Percentiles rank a stretch among this genome's conserved stretches.
phyloP scores from a whole-genome alignment of 2,888 invertebrate species.

The Amphipoea lucens region DNA sequence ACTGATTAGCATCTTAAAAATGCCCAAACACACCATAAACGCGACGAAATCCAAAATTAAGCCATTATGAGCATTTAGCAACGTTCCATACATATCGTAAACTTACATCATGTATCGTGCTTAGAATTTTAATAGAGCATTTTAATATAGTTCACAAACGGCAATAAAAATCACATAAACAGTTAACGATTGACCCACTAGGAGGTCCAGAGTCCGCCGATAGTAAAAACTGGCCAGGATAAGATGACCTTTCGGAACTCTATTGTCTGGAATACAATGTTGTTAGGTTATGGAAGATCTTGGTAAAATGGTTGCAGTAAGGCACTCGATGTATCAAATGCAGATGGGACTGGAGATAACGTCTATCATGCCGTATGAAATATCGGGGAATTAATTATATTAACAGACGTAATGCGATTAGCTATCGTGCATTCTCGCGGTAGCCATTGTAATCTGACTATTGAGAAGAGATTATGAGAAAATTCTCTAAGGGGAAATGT shows the following conservation, averaged over 20 bases:
- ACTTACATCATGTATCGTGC: slow-evolving; percentile 71
- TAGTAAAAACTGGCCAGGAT: slow-evolving; percentile 73
- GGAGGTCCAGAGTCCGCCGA: slow-evolving; percentile 80
- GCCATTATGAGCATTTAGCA: slow-evolving; percentile 64
- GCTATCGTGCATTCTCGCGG: slow-evolving; percentile 80
- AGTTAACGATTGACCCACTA: slow-evolving; percentile 84
- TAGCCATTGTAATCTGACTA: slow-evolving; percentile 81
- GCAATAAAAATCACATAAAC: slow-evolving; percentile 86
- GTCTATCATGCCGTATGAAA: slow-evolving; percentile 84
- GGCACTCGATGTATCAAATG: slow-evolving; percentile 77
- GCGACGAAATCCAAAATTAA: slow-evolving; percentile 52
- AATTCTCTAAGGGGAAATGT: slow-evolving; percentile 58
- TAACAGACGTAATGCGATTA: slow-evolving; percentile 85
- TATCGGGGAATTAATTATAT: slow-evolving; percentile 87
- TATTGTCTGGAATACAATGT: slow-evolving; percentile 62
- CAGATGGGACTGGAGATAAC: slow-evolving; percentile 82
- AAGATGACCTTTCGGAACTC: slow-evolving; percentile 65
- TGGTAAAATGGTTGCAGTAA: slow-evolving; percentile 70
- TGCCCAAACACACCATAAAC: slow-evolving; percentile 43
- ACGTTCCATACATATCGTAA: slow-evolving; percentile 65
- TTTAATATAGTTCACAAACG: slow-evolving; percentile 82
- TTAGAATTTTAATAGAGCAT: slow-evolving; percentile 76
- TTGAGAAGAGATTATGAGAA: slow-evolving; percentile 71
- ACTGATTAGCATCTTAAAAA: slow-evolving; percentile 38
- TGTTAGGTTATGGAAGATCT: slow-evolving; percentile 63